Percentiles rank a stretch among this genome's conserved stretches.
phyloP scores from a whole-genome alignment of 2,113 vertebrate genomes.

The Lagenorhynchus albirostris region DNA sequence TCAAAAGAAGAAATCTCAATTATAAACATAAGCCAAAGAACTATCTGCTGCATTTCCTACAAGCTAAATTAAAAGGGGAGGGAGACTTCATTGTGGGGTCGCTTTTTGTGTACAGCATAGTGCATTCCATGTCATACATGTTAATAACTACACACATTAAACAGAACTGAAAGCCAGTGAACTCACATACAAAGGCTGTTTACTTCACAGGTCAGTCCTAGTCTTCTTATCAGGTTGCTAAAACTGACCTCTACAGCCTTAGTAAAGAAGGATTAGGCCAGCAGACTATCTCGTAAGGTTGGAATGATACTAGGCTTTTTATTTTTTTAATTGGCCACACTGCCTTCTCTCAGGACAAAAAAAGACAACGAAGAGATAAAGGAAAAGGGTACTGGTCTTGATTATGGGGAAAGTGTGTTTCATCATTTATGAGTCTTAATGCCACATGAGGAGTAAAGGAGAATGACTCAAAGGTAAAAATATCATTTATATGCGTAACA shows the following conservation, averaged over 20 bases:
- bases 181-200: not conserved
- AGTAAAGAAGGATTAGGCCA: not conserved
- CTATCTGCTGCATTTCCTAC: not conserved
- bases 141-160: not conserved
- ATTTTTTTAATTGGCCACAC: not conserved
- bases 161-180: not conserved
- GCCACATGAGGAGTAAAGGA: not conserved
- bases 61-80: not conserved
- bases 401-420: not conserved
- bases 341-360: not conserved
- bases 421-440: not conserved
- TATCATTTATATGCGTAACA: not conserved
- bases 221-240: not conserved
- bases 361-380: not conserved
- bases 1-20: not conserved
- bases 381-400: not conserved
- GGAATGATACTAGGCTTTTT: not conserved
- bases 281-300: not conserved
- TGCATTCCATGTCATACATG: not conserved
- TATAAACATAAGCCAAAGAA: not conserved
- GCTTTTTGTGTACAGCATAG: not conserved
- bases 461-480: not conserved
- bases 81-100: not conserved
- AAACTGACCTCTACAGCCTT: not conserved
- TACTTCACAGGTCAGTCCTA: not conserved